Base-by-base conservation (phyloP, 2,113 vertebrate species). In the Centropus bengalensis region DNA sequence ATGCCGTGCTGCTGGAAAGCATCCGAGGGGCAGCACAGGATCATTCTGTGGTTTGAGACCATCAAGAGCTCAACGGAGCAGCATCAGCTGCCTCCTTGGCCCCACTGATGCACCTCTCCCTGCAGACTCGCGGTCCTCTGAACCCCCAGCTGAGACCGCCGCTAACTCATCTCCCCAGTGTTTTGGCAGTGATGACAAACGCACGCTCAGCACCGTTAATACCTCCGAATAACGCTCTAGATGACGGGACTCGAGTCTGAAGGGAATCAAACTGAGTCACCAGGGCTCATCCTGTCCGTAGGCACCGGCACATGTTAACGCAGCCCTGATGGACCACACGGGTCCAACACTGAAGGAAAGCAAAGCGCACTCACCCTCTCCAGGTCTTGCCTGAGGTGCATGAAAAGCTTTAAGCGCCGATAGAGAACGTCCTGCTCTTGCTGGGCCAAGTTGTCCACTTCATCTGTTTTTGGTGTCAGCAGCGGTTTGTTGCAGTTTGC, bases 361-460 rank as follows among this genome's bases (percentile, higher is more conserved):
- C 77, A 36, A 36, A 36, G 36, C 32, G 32, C 19, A 97, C 99
- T 99, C 97, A 99, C 99, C 98, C 99, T 98, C 98, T 99, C 99
- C 93, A 99, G 97, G 97, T 99, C 99, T 94, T 99, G 99, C 82
- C 99, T 98, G 92, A 99, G 98, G 97, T 99, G 99, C 26, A 99
- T 99, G 97, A 99, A 99, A 92, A 99, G 99, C 96, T 99, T 99
- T 88, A 99, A 97, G 55, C 99, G 98, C 55, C 99, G 98, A 97
- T 99, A 99, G 8, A 99, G 98, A 78, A 99, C 98, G 4, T 99
- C 99, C 97, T 99, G 99, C 83, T 99, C 99, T 96, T 99, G 99
- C 95, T 99, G 99, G 93, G 99, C 99, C 96, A 99, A 97, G 96
- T 99, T 99, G 98, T 99, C 99, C 96, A 99, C 99, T 95, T 99